Evolutionary conservation across 2,797 vertebrate species (phyloP), one percentile per base, ranked within the genome.

Genomic region (Sciaenops ocellatus): DNA sequence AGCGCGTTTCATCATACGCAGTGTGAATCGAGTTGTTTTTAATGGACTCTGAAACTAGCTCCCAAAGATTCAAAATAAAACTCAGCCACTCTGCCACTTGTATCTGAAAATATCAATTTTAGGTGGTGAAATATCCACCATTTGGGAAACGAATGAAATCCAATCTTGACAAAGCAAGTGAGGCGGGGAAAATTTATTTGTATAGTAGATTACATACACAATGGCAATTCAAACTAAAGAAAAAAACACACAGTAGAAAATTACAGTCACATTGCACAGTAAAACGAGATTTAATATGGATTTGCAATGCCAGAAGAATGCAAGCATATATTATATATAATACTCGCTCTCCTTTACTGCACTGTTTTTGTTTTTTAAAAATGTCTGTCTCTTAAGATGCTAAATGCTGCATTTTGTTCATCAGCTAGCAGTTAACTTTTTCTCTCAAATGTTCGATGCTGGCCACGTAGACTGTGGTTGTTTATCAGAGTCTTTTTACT

Each of bases 11-110:
- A 75, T 78, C 47, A 64, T 41, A 60, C 55, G 24, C 66, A 57
- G 20, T 70, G 57, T 73, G 63, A 52, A 89, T 52, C 7, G 44
- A 76, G 42, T 62, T 82, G 68, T 79, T 87, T 85, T 57, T 73
- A 77, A 85, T 85, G 76, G 61, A 87, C 70, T 85, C 66, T 72
- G 64, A 60, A 87, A 73, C 63, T 34, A 70, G 38, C 83, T 77
- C 73, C 67, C 73, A 73, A 59, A 72, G 76, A 63, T 73, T 65
- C 55, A 77, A 60, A 70, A 87, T 86, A 65, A 73, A 80, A 85
- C 44, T 80, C 64, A 75, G 60, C 69, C 75, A 54, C 46, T 22
- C 54, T 66, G 24, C 51, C 10, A 24, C 4, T 46, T 65, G 42
- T 15, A 28, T 87, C 50, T 22, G 24, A 67, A 80, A 67, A 77